phyloP scores from a whole-genome alignment of 2,797 vertebrate species.

The Erpetoichthys calabaricus region DNA sequence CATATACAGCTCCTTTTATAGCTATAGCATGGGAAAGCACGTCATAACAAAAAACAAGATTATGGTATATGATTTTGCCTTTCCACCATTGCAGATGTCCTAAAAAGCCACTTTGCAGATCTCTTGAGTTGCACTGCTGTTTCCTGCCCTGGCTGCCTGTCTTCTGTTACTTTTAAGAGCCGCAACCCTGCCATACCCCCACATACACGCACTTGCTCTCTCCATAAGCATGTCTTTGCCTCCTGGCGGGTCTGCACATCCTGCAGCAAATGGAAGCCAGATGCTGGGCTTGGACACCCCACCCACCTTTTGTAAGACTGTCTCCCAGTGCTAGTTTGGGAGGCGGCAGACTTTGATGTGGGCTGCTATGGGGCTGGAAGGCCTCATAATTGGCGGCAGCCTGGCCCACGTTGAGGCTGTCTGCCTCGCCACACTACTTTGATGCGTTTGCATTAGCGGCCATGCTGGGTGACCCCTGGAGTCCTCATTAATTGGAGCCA shows the following conservation, averaged over 20 bases:
- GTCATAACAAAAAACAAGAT: no score
- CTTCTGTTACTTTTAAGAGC: no score
- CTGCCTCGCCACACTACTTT: slow-evolving; percentile 20
- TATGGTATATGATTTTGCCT: no score
- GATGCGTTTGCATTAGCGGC: slow-evolving; percentile 24
- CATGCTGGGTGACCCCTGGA: slow-evolving; percentile 17
- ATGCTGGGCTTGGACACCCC: slow-evolving; percentile 4
- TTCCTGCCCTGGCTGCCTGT: no score
- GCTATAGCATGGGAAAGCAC: no score
- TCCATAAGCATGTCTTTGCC: no score
- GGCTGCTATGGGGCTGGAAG: slow-evolving; percentile 15
- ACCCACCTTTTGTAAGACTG: slow-evolving; percentile 15
- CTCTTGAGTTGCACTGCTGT: no score
- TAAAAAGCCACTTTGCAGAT: no score
- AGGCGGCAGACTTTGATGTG: slow-evolving; percentile 16
- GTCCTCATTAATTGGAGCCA: slow-evolving; percentile 22
- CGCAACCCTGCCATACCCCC: no score
- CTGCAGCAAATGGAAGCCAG: slow-evolving; percentile 10
- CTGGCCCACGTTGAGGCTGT: slow-evolving; percentile 18
- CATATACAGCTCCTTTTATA: no score
- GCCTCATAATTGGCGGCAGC: slow-evolving; percentile 29
- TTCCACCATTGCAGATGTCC: no score
- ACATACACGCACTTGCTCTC: no score
- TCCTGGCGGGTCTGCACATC: slow-evolving; percentile 3
- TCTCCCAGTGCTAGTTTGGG: slow-evolving; percentile 13